These are phyloP conservation scores for Rhodeus uyekii DNA, from an alignment of 2,797 vertebrate genomes.

Conservation along the genomic window DNA sequence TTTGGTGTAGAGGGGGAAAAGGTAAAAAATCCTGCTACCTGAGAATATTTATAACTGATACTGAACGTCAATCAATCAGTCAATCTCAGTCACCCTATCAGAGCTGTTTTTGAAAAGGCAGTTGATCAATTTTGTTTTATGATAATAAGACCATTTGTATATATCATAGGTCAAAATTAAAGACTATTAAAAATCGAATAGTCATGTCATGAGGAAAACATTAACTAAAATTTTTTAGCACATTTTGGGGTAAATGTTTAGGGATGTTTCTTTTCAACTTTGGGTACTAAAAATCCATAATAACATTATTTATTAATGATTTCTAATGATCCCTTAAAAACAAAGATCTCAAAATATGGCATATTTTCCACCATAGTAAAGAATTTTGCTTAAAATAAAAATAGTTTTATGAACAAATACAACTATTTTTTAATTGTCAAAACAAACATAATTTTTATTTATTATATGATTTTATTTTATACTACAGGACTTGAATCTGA, in stretches of 20 bases:
- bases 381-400: not conserved
- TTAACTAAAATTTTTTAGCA: too few relatives aligned
- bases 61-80: not conserved
- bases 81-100: not conserved
- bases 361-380: not conserved
- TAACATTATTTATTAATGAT: too few relatives aligned
- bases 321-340: too few relatives aligned
- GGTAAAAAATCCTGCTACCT: not conserved
- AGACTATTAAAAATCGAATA: not conserved
- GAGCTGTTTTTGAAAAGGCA: not conserved
- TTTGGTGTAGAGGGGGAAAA: not conserved
- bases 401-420: too few relatives aligned
- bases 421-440: too few relatives aligned
- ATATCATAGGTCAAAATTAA: not conserved
- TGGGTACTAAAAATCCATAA: too few relatives aligned
- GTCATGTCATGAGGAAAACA: not conserved
- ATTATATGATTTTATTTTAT: too few relatives aligned
- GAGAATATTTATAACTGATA: slow-evolving; percentile 6
- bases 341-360: not conserved
- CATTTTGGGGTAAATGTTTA: too few relatives aligned
- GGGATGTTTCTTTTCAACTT: too few relatives aligned
- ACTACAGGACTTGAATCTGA: too few relatives aligned
- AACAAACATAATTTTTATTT: too few relatives aligned
- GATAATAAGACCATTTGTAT: not conserved
- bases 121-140: not conserved